Conservation (phyloP, 2,113 vertebrate species). For the Prietella phreatophila region DNA sequence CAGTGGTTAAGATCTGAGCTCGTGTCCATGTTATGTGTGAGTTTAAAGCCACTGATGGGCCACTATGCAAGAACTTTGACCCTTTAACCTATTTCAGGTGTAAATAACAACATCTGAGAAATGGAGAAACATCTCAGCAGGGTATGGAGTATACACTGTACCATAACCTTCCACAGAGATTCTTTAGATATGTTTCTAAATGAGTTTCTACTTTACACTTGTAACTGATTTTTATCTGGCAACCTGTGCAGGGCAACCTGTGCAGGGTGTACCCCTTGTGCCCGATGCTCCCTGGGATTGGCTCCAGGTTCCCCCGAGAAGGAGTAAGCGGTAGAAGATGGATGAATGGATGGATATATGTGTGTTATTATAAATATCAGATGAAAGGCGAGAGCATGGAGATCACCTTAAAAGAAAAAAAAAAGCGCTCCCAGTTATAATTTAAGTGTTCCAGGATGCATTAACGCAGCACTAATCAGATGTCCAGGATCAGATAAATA, state of each 20-base stretch:
- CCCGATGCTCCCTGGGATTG: too few relatives aligned
- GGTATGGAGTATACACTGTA: neutral
- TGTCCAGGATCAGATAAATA: slow-evolving; percentile 63
- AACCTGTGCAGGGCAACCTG: too few relatives aligned
- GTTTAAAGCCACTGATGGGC: neutral
- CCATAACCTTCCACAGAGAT: neutral
- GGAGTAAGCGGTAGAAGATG: too few relatives aligned
- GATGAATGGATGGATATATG: too few relatives aligned
- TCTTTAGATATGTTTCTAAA: neutral
- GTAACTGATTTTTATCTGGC: too few relatives aligned
- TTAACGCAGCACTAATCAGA: slow-evolving; percentile 31
- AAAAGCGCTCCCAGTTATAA: neutral
- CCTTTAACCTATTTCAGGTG: neutral
- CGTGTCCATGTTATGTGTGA: neutral
- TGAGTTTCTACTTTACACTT: neutral
- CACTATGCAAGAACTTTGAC: neutral
- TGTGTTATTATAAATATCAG: neutral
- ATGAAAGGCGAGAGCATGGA: neutral
- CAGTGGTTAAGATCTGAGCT: neutral
- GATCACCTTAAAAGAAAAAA: neutral
- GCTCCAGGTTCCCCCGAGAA: too few relatives aligned
- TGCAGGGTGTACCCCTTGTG: too few relatives aligned
- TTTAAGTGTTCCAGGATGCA: slow-evolving; percentile 7
- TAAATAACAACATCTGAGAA: neutral
- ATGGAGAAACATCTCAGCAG: neutral